A percentile compares a stretch with the other conserved stretches of the same genome.
phyloP scores from a whole-genome alignment of 2,888 invertebrate genomes.

The Fabriciana adippe region DNA sequence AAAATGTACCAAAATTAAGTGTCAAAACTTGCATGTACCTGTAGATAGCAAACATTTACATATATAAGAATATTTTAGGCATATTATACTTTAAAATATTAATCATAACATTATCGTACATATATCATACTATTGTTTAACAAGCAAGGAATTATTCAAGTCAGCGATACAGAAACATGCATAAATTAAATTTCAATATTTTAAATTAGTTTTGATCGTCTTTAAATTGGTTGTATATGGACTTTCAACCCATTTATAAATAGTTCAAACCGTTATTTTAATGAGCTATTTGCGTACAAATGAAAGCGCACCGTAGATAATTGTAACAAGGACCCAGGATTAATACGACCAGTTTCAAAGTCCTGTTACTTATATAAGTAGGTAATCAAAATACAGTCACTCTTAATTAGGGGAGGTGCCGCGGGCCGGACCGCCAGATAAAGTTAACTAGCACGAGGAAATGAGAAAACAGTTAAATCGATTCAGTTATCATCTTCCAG shows the following conservation, averaged over 20 bases:
- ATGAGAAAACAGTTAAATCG: slow-evolving; percentile 16
- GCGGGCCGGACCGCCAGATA: slow-evolving; percentile 16
- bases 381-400: slow-evolving; percentile 77
- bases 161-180: slow-evolving; percentile 15
- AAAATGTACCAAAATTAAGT: too few species aligned
- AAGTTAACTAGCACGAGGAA: slow-evolving; percentile 1
- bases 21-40: background rate
- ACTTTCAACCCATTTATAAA: slow-evolving; percentile 21
- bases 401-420: slow-evolving; percentile 64
- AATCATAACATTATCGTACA: background rate
- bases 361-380: slow-evolving; percentile 68
- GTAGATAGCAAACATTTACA: background rate
- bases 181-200: slow-evolving; percentile 18
- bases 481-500: background rate
- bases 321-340: slow-evolving; percentile 64
- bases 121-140: slow-evolving; percentile 7
- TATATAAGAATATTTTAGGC: too few species aligned
- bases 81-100: too few species aligned
- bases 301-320: slow-evolving; percentile 63
- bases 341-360: slow-evolving; percentile 62
- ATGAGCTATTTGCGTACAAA: slow-evolving; percentile 52
- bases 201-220: slow-evolving; percentile 20
- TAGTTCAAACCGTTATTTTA: slow-evolving; percentile 49
- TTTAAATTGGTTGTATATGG: slow-evolving; percentile 19
- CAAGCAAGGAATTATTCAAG: slow-evolving; percentile 1